These are phyloP conservation scores for Pelobates cultripes DNA, from an alignment of 2,797 vertebrate species.

Conservation along the genomic window DNA sequence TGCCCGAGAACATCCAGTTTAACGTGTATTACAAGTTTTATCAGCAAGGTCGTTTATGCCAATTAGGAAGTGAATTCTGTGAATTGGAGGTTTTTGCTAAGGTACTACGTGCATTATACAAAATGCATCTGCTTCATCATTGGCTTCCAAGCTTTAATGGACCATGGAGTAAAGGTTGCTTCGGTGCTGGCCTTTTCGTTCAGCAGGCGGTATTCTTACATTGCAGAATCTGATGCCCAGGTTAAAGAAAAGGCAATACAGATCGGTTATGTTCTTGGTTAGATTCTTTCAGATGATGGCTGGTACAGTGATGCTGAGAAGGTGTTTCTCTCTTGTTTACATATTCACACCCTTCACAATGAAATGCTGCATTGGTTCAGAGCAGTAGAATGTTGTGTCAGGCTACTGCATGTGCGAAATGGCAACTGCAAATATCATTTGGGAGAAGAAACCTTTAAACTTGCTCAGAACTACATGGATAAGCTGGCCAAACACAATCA, in stretches of 20 bases:
- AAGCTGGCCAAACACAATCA: conserved; percentile 95
- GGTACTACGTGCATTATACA: no score
- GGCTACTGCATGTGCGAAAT: conserved; percentile 70
- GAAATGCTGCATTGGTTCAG: conserved; percentile 96
- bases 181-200: conserved; percentile 97
- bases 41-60: no score
- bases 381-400: conserved; percentile 95
- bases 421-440: conserved; percentile 98
- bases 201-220: conserved; percentile 96
- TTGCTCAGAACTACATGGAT: conserved; percentile 96
- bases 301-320: conserved; percentile 99
- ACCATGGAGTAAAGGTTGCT: conserved; percentile 97
- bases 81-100: no score
- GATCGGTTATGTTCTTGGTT: conserved; percentile 97
- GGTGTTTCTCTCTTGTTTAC: conserved; percentile 96
- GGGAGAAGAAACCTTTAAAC: conserved; percentile 97
- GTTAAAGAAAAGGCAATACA: conserved; percentile 99
- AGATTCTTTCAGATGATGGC: conserved; percentile 94
- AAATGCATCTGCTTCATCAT: conserved; percentile 95
- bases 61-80: no score
- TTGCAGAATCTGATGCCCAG: conserved; percentile 92
- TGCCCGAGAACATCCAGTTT: conserved; percentile 97
- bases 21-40: conserved; percentile 96
- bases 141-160: conserved; percentile 88
- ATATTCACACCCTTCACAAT: conserved; percentile 93